Evolutionary conservation across 2,113 vertebrate genomes (phyloP), one percentile per base, ranked within the genome.

Genomic region (Aptenodytes forsteri): DNA sequence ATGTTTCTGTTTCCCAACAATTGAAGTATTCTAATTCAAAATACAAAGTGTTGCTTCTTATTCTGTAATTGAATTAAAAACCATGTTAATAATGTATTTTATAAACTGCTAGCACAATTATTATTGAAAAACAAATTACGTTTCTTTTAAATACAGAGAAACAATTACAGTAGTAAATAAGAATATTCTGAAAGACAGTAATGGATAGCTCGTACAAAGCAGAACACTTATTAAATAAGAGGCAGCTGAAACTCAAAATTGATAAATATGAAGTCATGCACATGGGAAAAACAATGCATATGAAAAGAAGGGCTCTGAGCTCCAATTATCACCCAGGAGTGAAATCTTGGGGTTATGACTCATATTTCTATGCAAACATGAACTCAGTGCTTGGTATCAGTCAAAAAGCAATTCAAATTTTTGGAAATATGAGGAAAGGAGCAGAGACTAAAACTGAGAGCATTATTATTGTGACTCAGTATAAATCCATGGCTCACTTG

Each of bases 331-430:
- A 85, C 84, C 66, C 91, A 88, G 58, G 84, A 94, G 87, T 87
- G 73, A 97, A 95, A 94, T 95, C 84, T 93, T 83, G 62, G 78
- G 91, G 82, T 95, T 96, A 82, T 97, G 93, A 97, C 87, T 97
- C 97, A 97, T 69, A 47, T 82, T 87, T 91, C 65, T 10, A 0
- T 83, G 75, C 54, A 93, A 93, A 85, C 87, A 90, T 49, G 81
- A 95, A 91, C 62, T 69, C 75, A 76, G 36, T 2, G 1, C 62
- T 96, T 83, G 19, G 21, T 85, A 87, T 69, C 75, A 49, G 36
- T 71, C 84, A 80, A 83, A 94, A 96, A 79, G 34, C 65, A 94
- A 91, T 83, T 79, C 56, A 56, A 21, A 80, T 87, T 56, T 91
- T 93, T 9, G 10, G 66, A 85, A 91, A 87, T 64, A 93, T n/a